Percentiles rank a stretch among this genome's conserved stretches.
These are phyloP conservation scores for Eptatretus burgeri DNA, from an alignment of 2,113 vertebrate species.

Conservation along the genomic window DNA sequence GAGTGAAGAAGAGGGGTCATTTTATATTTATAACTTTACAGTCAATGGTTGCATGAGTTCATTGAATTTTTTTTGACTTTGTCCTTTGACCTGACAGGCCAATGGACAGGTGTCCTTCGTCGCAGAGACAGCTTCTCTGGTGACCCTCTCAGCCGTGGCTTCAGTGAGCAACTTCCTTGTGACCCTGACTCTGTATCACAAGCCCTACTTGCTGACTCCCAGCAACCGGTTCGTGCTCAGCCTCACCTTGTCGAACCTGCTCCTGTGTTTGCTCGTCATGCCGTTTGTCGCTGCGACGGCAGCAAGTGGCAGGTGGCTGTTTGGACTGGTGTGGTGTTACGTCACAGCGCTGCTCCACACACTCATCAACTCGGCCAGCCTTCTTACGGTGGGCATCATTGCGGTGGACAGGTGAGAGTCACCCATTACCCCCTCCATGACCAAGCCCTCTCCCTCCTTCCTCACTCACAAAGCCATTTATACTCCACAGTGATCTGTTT, in stretches of 20 bases:
- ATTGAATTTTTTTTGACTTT: not conserved
- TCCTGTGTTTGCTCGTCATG: conserved; percentile 55
- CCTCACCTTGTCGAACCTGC: conserved; percentile 70
- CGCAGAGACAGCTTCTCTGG: conserved; percentile 41
- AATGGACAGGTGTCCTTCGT: conserved; percentile 19
- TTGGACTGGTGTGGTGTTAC: conserved; percentile 92
- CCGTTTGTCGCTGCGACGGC: conserved; percentile 70
- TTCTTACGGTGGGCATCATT: conserved; percentile 79
- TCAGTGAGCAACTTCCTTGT: conserved; percentile 69
- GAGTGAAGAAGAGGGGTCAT: not conserved
- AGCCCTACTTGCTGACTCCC: conserved; percentile 68
- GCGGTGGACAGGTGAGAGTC: conserved; percentile 56
- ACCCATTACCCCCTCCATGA: not conserved
- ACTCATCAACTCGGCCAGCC: conserved; percentile 85
- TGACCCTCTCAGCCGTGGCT: conserved; percentile 44
- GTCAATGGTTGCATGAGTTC: not conserved
- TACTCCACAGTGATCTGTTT: no score
- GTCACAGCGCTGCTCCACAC: conserved; percentile 79
- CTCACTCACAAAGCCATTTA: no score
- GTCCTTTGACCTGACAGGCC: conserved; percentile 16
- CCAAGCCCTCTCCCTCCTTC: not conserved
- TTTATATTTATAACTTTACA: not conserved
- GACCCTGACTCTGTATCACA: conserved; percentile 52
- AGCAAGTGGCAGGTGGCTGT: conserved; percentile 54
- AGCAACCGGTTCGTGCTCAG: conserved; percentile 99